Evolutionary conservation across 1,140 invertebrate species (phyloP), one percentile per base, ranked within the genome.

Genomic region (Drosophila auraria): DNA sequence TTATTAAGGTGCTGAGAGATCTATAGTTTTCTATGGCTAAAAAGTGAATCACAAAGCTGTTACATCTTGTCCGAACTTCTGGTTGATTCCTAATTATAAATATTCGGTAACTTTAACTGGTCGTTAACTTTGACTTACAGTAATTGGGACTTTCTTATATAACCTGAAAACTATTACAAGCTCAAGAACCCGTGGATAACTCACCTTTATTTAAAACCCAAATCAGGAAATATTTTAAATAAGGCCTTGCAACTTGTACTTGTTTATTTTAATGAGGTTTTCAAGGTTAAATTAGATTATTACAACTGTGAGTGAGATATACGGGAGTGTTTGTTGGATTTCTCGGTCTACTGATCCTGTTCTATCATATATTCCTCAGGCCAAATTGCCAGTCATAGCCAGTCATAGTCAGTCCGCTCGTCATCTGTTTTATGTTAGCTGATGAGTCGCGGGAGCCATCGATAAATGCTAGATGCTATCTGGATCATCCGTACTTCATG

Each of bases 371-470:
- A 33, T 38, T 73, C 30, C 27, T 42, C 61, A 45, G 51, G 40
- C 57, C 38, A 59, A 70, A 81, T 83, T 83, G 83, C 73, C 83
- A 87, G 80, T 73, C 83, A 51, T 83, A 87, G 83, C 63, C 80
- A 84, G 50, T 30, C 27, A 36, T 36, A 11, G 33, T 9, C 33
- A 11, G 23, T 57, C 86, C 51, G 81, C 50, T 79, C 86, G 66
- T 89, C 84, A 89, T 89, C 84, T 89, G 84, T 65, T 89, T 89
- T 90, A 90, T 89, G 84, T 89, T 89, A 89, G 82, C 78, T 62
- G 62, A 87, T 81, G 77, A 74, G 69, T 83, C 81, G 81, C 64
- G 49, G 49, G 54, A 56, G 68, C 58, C 27, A 76, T 76, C 51
- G 69, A 68, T 61, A 58, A 59, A 25, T 63, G 40, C 54, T 49